Evolutionary conservation across 2,888 invertebrate species (phyloP).

Genomic region (Philonicus albiceps): DNA sequence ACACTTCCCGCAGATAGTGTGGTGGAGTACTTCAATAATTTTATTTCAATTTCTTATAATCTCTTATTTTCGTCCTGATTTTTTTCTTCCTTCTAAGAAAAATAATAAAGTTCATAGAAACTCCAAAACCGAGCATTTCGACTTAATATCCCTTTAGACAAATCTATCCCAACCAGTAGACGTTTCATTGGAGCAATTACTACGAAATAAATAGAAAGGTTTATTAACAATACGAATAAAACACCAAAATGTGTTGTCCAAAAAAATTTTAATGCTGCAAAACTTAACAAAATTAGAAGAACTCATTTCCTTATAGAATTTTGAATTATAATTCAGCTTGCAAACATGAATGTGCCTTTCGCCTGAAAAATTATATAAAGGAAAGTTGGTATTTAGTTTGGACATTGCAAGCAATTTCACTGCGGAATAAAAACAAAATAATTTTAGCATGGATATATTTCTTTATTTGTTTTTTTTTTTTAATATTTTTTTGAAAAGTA

Average conservation of each 20-base stretch:
- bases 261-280: background rate
- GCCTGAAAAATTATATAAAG: background rate
- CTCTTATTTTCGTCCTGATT: no score
- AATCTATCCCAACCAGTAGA: no score
- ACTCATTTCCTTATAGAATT: background rate
- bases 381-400: background rate
- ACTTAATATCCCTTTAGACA: no score
- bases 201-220: no score
- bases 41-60: no score
- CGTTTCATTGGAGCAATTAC: no score
- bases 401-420: background rate
- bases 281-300: background rate
- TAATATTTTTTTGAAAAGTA: background rate
- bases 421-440: background rate
- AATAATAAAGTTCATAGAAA: no score
- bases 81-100: no score
- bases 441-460: background rate
- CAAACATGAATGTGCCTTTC: background rate
- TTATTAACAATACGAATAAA: background rate
- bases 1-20: no score
- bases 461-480: background rate
- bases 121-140: no score
- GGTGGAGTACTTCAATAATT: no score
- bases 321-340: background rate
- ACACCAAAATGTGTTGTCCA: background rate